Evolutionary conservation across 2,888 invertebrate species (phyloP), one percentile per base, ranked within the genome.

Genomic region (Agonum fuliginosum): DNA sequence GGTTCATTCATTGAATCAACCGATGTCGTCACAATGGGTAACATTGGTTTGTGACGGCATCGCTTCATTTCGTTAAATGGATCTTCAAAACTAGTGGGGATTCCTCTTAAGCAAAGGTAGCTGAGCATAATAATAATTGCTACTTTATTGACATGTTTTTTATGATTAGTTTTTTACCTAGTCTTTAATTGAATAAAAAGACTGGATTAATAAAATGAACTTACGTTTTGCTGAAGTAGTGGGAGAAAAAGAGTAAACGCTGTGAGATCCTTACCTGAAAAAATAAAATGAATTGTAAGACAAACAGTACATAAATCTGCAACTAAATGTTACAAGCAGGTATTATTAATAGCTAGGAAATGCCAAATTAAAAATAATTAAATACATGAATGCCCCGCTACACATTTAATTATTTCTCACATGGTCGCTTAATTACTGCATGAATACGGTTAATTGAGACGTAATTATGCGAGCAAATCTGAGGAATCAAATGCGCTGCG

Each of bases 401-500:
- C 41, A 54, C 41, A 70, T 77, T 77, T 77, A 69, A 77, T 77
- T 70, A 77, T 70, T 70, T 77, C 70, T 77, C 77, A 37, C 77
- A 70, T 77, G 46, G 17, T 41, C 70, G 19, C 22, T 54, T 77
- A 77, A 77, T 77, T 54, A 46, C 41, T 19, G 30, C 43, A 72
- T 74, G 46, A 62, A 74, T 74, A 70, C 70, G 27, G 51, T 77
- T 77, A 70, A 77, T 77, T 70, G 77, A 77, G 77, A 70, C 77
- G 70, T 77, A 77, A 77, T 77, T 77, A 77, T 46, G 34, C 20
- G 46, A 46, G 67, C 75, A 75, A 75, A 75, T 67, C 65, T 65
- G 6, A n/a, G 34, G 34, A 75, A 67, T 74, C 75, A 58, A 75
- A 75, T 62, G 27, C 34, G 12, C 30, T 62, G 4, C 62, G 22